phyloP scores from a whole-genome alignment of 1,140 invertebrate species.

The Papilio glaucus region DNA sequence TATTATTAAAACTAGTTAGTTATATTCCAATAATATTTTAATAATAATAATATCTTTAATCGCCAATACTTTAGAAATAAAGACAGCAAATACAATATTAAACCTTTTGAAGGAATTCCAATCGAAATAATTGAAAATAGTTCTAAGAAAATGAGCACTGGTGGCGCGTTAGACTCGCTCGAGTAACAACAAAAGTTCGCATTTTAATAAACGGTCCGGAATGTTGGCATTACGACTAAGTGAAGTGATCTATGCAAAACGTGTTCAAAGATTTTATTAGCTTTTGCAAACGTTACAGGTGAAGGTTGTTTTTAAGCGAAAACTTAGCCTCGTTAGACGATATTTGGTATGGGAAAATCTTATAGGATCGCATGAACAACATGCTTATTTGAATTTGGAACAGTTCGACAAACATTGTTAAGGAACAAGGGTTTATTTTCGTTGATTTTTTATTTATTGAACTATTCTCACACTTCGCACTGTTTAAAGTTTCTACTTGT shows the following conservation, averaged over 20 bases:
- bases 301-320: not conserved
- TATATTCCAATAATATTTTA: too few relatives aligned
- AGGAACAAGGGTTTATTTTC: too few relatives aligned
- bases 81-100: not conserved
- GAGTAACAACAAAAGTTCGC: conserved; percentile 15
- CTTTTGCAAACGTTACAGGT: not conserved
- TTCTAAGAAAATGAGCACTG: not conserved
- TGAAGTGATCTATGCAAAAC: conserved; percentile 21
- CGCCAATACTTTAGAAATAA: not conserved
- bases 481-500: too few relatives aligned
- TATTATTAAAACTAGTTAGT: too few relatives aligned
- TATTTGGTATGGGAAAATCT: too few relatives aligned
- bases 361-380: too few relatives aligned
- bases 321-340: too few relatives aligned
- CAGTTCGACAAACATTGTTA: too few relatives aligned
- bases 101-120: not conserved
- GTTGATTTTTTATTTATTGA: too few relatives aligned
- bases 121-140: conserved; percentile 11
- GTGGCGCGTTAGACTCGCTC: not conserved
- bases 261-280: conserved; percentile 5
- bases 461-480: too few relatives aligned
- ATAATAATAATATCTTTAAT: not conserved
- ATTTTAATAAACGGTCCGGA: conserved; percentile 3
- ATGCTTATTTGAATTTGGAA: too few relatives aligned
- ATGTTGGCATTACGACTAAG: conserved; percentile 8